Percentiles rank a stretch among this genome's conserved stretches.
phyloP scores from a whole-genome alignment of 2,888 invertebrate species.

The Physocephala rufipes region DNA sequence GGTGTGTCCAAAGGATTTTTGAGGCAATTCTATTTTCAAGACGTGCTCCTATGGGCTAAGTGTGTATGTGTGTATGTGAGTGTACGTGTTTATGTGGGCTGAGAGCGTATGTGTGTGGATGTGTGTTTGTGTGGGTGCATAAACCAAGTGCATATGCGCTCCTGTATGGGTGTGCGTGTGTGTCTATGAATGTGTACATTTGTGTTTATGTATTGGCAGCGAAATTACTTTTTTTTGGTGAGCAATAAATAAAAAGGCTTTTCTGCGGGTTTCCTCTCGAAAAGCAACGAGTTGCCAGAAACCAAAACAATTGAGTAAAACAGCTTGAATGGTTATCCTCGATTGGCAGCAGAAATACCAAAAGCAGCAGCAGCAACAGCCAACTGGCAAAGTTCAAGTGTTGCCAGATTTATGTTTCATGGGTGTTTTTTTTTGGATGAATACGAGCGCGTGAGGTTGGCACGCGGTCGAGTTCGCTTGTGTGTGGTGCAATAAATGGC shows the following conservation, averaged over 20 bases:
- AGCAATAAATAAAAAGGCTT: conserved; percentile 59
- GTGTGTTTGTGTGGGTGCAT: background rate
- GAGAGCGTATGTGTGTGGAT: background rate
- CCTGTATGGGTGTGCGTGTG: no score
- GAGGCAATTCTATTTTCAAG: no score
- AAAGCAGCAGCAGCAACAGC: no score
- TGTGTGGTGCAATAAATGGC: no score
- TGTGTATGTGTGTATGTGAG: conserved; percentile 1
- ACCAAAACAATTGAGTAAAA: background rate
- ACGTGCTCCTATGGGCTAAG: background rate
- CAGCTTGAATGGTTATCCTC: background rate
- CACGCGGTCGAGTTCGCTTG: background rate
- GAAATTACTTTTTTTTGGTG: conserved; percentile 60
- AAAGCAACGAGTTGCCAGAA: conserved; percentile 1
- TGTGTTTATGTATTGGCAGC: conserved; percentile 54
- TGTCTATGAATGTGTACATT: no score
- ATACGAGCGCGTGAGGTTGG: background rate
- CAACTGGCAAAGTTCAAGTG: conserved; percentile 14
- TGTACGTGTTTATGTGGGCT: conserved; percentile 8
- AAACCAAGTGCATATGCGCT: background rate
- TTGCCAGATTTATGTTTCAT: conserved; percentile 18
- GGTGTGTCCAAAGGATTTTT: no score
- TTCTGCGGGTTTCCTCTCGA: conserved; percentile 50
- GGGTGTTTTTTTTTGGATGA: conserved; percentile 15
- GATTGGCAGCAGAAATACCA: no score